Evolutionary conservation across 1,140 invertebrate species (phyloP).

Genomic region (Pogonomyrmex barbatus): DNA sequence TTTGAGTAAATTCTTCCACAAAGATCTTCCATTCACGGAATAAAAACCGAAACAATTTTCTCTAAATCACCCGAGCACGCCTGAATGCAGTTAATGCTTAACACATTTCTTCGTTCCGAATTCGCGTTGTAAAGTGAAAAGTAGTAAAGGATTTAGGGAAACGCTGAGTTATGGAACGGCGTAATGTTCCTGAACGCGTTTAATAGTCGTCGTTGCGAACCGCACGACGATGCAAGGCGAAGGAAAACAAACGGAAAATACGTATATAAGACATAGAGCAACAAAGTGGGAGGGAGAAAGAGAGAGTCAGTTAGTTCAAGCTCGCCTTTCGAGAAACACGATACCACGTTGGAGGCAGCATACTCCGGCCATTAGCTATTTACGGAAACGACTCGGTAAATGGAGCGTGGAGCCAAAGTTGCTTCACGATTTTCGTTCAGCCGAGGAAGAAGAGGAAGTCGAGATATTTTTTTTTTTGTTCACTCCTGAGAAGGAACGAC

Average conservation of each 20-base stretch:
- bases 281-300: background rate
- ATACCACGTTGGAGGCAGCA: constrained; percentile 76
- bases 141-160: background rate
- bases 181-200: constrained; percentile 32
- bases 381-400: constrained; percentile 81
- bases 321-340: constrained; percentile 77
- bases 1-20: background rate
- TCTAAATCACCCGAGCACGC: background rate
- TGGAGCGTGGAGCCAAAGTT: constrained; percentile 78
- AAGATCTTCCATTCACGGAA: background rate
- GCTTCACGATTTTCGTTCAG: constrained; percentile 74
- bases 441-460: constrained; percentile 71
- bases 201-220: constrained; percentile 42
- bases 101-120: constrained; percentile 53
- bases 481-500: constrained; percentile 30
- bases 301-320: constrained; percentile 74
- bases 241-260: constrained; percentile 64
- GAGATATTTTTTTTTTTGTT: constrained; percentile 39
- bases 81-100: constrained; percentile 36
- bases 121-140: constrained; percentile 32
- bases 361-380: constrained; percentile 81
- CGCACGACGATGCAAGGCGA: constrained; percentile 37
- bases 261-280: constrained; percentile 7
- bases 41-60: constrained; percentile 6
- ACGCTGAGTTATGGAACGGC: constrained; percentile 61